phyloP scores from a whole-genome alignment of 2,113 vertebrate species.

The Drymodes brunneopygia region DNA sequence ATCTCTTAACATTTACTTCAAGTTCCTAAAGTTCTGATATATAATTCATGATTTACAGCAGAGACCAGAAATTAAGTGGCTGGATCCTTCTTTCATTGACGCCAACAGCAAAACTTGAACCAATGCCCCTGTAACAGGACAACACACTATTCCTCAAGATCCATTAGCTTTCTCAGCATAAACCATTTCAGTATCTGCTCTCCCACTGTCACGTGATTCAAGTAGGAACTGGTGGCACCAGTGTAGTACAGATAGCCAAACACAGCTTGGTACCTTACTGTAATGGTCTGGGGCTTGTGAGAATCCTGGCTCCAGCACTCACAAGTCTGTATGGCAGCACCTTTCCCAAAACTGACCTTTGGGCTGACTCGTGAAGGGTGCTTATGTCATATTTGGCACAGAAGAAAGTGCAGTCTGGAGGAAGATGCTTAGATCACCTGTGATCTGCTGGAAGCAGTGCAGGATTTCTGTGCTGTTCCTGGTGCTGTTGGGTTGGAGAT shows the following conservation, averaged over 20 bases:
- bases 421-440: neutral
- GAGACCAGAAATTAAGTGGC: neutral
- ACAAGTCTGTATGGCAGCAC: neutral
- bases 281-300: neutral
- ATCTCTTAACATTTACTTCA: neutral
- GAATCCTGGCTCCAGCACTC: neutral
- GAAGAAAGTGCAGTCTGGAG: neutral
- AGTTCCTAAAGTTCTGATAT: conserved; percentile 12
- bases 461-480: neutral
- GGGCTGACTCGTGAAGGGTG: neutral
- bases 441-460: neutral
- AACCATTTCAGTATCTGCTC: neutral
- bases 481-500: neutral
- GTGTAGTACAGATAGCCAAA: neutral
- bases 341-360: neutral
- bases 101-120: neutral
- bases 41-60: neutral
- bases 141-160: neutral
- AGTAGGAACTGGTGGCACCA: neutral
- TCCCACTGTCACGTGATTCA: neutral
- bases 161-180: neutral
- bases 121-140: neutral
- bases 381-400: neutral
- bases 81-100: neutral
- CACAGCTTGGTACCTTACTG: neutral